phyloP scores from a whole-genome alignment of 2,797 vertebrate species.

The Microcaecilia unicolor region DNA sequence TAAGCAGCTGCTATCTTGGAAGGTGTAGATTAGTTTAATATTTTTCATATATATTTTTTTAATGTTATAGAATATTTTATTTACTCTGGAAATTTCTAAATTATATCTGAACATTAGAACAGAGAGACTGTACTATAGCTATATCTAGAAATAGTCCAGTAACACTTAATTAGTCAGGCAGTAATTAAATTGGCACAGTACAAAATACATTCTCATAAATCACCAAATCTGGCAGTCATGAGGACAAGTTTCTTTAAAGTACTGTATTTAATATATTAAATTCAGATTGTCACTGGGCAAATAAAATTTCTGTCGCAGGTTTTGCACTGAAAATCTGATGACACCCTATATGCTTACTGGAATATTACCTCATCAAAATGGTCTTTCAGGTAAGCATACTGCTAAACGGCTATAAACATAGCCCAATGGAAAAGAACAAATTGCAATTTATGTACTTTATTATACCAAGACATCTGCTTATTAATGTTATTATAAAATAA shows the following conservation, averaged over 20 bases:
- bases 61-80: constrained; percentile 63
- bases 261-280: constrained; percentile 11
- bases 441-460: constrained; percentile 27
- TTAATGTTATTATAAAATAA: constrained; percentile 62
- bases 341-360: not conserved
- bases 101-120: constrained; percentile 60
- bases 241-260: constrained; percentile 23
- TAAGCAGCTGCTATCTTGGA: too few species aligned
- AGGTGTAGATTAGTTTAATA: too few species aligned
- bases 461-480: constrained; percentile 51
- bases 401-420: constrained; percentile 17
- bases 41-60: constrained; percentile 64
- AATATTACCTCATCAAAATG: constrained; percentile 3
- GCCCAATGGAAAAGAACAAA: constrained; percentile 25
- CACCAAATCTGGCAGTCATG: constrained; percentile 33
- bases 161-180: constrained; percentile 68
- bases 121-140: constrained; percentile 61
- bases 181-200: constrained; percentile 69
- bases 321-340: constrained; percentile 2
- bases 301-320: constrained; percentile 7
- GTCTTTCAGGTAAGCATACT: constrained; percentile 15
- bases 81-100: constrained; percentile 60
- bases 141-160: constrained; percentile 65
- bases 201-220: constrained; percentile 55
- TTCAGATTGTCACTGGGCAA: constrained; percentile 12